These are phyloP conservation scores for Orthosia gracilis DNA, from an alignment of 2,888 invertebrate species.

Conservation along the genomic window DNA sequence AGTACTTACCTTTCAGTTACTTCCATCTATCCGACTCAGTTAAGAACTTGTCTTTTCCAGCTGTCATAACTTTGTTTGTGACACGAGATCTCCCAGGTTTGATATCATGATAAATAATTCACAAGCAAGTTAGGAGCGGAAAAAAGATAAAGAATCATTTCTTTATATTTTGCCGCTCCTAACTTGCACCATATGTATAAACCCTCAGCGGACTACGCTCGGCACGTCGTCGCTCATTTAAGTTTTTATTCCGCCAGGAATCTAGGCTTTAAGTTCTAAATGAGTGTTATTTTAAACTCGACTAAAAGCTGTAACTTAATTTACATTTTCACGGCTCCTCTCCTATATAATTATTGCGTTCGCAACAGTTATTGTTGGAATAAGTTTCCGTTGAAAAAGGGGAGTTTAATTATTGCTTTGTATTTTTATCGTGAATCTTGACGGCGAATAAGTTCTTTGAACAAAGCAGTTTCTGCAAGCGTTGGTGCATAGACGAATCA, in stretches of 20 bases:
- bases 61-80: no score
- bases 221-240: constrained; percentile 79
- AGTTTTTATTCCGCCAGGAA: constrained; percentile 78
- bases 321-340: constrained; percentile 68
- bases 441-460: constrained; percentile 15
- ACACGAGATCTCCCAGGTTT: no score
- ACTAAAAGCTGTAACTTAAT: constrained; percentile 68
- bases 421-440: constrained; percentile 22
- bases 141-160: no score
- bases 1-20: no score
- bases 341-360: constrained; percentile 65
- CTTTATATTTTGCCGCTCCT: background rate
- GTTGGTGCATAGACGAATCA: background rate
- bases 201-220: constrained; percentile 67
- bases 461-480: background rate
- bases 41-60: no score
- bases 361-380: constrained; percentile 46
- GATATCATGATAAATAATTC: no score
- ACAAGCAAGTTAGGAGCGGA: no score
- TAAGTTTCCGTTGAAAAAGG: constrained; percentile 50
- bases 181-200: constrained; percentile 39
- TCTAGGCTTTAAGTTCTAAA: constrained; percentile 77
- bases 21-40: no score
- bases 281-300: constrained; percentile 77
- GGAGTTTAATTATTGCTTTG: constrained; percentile 36